These are phyloP conservation scores for Tenthredo scrophulariae DNA, from an alignment of 2,888 invertebrate genomes.

Conservation along the genomic window DNA sequence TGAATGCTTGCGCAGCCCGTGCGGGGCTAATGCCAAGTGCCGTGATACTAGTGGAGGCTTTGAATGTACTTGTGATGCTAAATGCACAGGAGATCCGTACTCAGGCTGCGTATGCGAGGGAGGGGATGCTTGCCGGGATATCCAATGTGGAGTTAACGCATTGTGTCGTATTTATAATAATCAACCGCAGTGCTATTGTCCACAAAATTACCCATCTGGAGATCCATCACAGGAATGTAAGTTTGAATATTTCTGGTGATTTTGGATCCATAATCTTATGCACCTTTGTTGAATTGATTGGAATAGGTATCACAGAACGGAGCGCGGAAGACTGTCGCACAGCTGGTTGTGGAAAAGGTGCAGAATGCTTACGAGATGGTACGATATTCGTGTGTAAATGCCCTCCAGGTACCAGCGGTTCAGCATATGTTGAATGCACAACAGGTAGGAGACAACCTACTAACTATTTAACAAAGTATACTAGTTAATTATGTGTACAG, in stretches of 20 bases:
- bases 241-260: constrained; percentile 73
- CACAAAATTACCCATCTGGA: constrained; percentile 89
- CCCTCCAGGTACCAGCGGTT: constrained; percentile 87
- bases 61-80: constrained; percentile 89
- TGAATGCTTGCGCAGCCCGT: constrained; percentile 90
- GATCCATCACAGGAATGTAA: constrained; percentile 93
- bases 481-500: constrained; percentile 73
- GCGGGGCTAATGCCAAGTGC: constrained; percentile 91
- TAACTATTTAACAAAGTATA: constrained; percentile 70
- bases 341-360: constrained; percentile 90
- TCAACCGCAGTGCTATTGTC: constrained; percentile 91
- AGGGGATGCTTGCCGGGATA: constrained; percentile 87
- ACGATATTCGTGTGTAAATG: constrained; percentile 91
- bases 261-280: constrained; percentile 32
- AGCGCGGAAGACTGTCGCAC: constrained; percentile 89
- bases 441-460: constrained; percentile 80
- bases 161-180: constrained; percentile 86
- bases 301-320: constrained; percentile 81
- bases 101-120: constrained; percentile 89
- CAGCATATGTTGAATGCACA: constrained; percentile 86
- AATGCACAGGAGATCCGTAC: constrained; percentile 90
- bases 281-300: constrained; percentile 51
- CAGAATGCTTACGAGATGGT: constrained; percentile 92
- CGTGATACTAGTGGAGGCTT: constrained; percentile 88
- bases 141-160: constrained; percentile 91